These are phyloP conservation scores for Branchinecta sandiegonensis DNA, from an alignment of 2,888 invertebrate genomes.

Conservation along the genomic window DNA sequence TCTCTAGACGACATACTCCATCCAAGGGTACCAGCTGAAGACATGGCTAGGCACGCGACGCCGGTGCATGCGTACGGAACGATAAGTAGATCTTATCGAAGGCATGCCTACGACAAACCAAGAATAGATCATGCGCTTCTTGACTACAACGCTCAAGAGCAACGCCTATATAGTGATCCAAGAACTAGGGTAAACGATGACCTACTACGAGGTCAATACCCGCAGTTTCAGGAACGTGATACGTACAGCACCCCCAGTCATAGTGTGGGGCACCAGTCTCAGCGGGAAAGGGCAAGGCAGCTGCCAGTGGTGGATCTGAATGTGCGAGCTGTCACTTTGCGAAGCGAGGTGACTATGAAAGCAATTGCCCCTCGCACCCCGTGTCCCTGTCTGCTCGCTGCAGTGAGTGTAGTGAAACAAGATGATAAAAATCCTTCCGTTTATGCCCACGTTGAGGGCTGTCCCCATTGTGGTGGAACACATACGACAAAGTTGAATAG, in stretches of 20 bases:
- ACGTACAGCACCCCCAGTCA: neutral
- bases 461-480: constrained; percentile 15
- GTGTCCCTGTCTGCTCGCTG: neutral
- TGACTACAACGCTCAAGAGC: constrained; percentile 12
- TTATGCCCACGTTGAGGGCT: constrained; percentile 6
- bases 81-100: neutral
- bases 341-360: neutral
- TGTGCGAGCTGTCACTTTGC: neutral
- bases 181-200: neutral
- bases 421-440: constrained; percentile 14
- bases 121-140: constrained; percentile 13
- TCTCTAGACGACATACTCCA: neutral
- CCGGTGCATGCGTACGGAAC: constrained; percentile 10
- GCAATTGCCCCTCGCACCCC: constrained; percentile 4
- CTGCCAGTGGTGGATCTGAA: neutral
- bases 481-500: constrained; percentile 11
- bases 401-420: constrained; percentile 11
- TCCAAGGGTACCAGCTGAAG: neutral
- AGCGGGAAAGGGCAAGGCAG: neutral
- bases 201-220: neutral
- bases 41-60: neutral
- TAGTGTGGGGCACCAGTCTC: neutral
- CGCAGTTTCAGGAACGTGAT: neutral
- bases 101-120: neutral
- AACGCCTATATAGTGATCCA: neutral